These are phyloP conservation scores for Poeciliopsis prolifica DNA, from an alignment of 2,113 vertebrate genomes.

Conservation along the genomic window DNA sequence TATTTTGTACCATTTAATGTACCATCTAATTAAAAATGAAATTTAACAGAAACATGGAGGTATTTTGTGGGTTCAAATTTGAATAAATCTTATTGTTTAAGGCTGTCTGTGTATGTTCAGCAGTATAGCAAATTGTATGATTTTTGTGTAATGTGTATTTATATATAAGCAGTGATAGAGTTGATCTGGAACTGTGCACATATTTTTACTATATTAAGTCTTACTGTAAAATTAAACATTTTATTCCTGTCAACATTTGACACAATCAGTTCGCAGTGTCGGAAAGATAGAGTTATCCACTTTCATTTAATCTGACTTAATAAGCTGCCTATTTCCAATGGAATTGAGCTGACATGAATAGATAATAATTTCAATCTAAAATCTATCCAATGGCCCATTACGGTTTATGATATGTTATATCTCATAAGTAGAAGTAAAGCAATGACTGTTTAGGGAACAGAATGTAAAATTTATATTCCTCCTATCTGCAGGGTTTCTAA, in stretches of 20 bases:
- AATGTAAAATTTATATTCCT: neutral
- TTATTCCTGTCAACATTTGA: neutral
- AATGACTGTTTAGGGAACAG: neutral
- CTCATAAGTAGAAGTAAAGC: slow-evolving; percentile 1
- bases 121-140: no score
- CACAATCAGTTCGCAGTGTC: neutral
- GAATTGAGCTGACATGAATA: neutral
- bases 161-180: no score
- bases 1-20: no score
- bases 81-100: no score
- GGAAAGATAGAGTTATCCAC: neutral
- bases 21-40: no score
- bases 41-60: no score
- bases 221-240: neutral
- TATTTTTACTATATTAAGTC: neutral
- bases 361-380: neutral
- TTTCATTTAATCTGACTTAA: neutral
- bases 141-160: no score
- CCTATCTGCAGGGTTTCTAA: neutral
- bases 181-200: no score
- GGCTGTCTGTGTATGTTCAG: no score
- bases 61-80: no score
- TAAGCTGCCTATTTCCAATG: neutral
- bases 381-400: neutral
- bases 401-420: neutral